Conservation (phyloP, 1,140 invertebrate species). For the Aradophagus sp. region DNA sequence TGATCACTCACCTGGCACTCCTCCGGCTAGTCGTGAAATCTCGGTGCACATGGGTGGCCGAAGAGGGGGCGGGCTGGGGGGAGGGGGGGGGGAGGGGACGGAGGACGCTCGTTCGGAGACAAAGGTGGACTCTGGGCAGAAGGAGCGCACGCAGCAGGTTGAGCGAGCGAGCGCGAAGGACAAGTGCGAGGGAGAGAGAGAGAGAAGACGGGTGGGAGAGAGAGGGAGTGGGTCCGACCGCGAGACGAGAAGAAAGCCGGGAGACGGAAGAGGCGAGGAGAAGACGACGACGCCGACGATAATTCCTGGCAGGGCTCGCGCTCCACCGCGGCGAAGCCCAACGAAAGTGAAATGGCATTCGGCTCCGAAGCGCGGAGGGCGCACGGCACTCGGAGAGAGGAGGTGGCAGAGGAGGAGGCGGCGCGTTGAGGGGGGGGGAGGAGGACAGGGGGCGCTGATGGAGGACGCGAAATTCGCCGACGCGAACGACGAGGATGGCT, state of each 20-base stretch:
- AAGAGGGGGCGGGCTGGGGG: constrained; percentile 6
- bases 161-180: too few species aligned
- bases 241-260: constrained; percentile 28
- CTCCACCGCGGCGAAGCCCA: constrained; percentile 74
- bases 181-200: constrained; percentile 21
- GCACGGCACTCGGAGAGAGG: constrained; percentile 67
- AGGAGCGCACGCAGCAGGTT: too few species aligned
- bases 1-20: constrained; percentile 70
- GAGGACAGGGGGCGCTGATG: constrained; percentile 50
- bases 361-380: constrained; percentile 66
- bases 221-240: constrained; percentile 9
- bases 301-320: constrained; percentile 72
- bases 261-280: constrained; percentile 56
- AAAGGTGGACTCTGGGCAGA: constrained; percentile 28
- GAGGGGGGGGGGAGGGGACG: constrained; percentile 18
- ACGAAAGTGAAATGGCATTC: constrained; percentile 77
- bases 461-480: constrained; percentile 67
- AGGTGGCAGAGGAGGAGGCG: constrained; percentile 58
- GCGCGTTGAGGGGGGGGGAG: constrained; percentile 54
- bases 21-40: constrained; percentile 56
- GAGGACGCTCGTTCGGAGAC: constrained; percentile 38
- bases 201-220: constrained; percentile 7
- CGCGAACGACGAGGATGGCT: constrained; percentile 64
- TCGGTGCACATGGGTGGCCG: constrained; percentile 49
- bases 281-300: constrained; percentile 56